Percentiles rank a stretch among this genome's conserved stretches.
Evolutionary conservation across 2,113 vertebrate genomes (phyloP).

Genomic region (Heloderma charlesbogerti): DNA sequence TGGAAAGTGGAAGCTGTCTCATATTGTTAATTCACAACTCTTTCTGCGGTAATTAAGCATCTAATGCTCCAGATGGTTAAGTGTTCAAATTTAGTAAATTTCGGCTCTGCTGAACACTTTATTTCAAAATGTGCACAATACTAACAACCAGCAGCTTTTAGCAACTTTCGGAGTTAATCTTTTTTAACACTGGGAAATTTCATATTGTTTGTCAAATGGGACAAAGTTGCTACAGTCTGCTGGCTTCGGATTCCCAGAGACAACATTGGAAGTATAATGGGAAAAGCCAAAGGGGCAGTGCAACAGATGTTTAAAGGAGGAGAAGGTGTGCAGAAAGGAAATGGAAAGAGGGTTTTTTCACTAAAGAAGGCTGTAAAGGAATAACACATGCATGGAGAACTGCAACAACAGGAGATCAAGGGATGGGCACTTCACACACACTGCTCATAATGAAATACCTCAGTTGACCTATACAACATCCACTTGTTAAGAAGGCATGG

Average conservation of each 20-base stretch:
- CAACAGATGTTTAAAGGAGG: neutral
- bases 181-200: constrained; percentile 39
- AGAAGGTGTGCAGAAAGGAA: neutral
- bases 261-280: neutral
- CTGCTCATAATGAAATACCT: no score
- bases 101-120: constrained; percentile 63
- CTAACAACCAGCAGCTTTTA: constrained; percentile 53
- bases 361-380: neutral
- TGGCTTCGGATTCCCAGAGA: neutral
- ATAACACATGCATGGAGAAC: no score
- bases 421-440: no score
- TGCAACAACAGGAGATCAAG: no score
- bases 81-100: constrained; percentile 79
- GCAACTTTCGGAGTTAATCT: constrained; percentile 46
- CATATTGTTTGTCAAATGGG: neutral
- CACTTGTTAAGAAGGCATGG: neutral
- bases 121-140: constrained; percentile 72
- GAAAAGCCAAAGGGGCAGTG: neutral
- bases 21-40: constrained; percentile 71
- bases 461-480: neutral
- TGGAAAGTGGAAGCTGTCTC: constrained; percentile 66
- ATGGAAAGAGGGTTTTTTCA: neutral
- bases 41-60: constrained; percentile 77
- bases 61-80: constrained; percentile 78
- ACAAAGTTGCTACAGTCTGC: neutral